These are phyloP conservation scores for Acromyrmex echinatior DNA, from an alignment of 1,140 invertebrate genomes.

Conservation along the genomic window DNA sequence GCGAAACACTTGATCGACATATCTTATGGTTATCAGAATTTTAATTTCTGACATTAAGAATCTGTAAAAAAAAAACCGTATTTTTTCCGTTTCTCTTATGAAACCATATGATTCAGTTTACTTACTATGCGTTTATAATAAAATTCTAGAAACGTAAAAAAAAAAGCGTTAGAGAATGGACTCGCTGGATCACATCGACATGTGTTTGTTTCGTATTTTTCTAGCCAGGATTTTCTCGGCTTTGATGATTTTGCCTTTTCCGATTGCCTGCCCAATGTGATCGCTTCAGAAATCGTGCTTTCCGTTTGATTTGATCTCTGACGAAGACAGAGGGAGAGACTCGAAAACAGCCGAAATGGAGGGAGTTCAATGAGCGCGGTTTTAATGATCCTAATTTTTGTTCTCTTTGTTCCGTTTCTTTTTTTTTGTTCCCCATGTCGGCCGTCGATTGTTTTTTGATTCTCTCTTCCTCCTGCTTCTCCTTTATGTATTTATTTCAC, in stretches of 20 bases:
- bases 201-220: neutral
- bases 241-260: slow-evolving; percentile 36
- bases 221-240: neutral
- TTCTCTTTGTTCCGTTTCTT: neutral
- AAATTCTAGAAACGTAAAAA: slow-evolving; percentile 4
- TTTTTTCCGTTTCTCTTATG: neutral
- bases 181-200: slow-evolving; percentile 17
- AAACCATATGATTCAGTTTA: neutral
- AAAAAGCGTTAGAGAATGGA: neutral
- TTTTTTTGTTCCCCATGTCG: slow-evolving; percentile 51
- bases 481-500: slow-evolving; percentile 66
- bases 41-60: neutral
- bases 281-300: slow-evolving; percentile 55
- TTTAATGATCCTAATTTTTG: slow-evolving; percentile 1
- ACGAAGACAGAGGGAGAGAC: slow-evolving; percentile 54
- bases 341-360: slow-evolving; percentile 59
- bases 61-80: neutral
- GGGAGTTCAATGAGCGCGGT: slow-evolving; percentile 24
- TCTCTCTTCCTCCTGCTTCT: slow-evolving; percentile 56
- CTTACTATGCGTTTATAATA: neutral
- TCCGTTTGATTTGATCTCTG: slow-evolving; percentile 66
- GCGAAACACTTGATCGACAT: neutral
- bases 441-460: slow-evolving; percentile 53
- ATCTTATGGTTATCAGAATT: neutral
- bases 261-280: slow-evolving; percentile 26